Percentiles rank a stretch among this genome's conserved stretches.
Conservation (phyloP, 2,888 invertebrate genomes). For the Beris morrisii region DNA sequence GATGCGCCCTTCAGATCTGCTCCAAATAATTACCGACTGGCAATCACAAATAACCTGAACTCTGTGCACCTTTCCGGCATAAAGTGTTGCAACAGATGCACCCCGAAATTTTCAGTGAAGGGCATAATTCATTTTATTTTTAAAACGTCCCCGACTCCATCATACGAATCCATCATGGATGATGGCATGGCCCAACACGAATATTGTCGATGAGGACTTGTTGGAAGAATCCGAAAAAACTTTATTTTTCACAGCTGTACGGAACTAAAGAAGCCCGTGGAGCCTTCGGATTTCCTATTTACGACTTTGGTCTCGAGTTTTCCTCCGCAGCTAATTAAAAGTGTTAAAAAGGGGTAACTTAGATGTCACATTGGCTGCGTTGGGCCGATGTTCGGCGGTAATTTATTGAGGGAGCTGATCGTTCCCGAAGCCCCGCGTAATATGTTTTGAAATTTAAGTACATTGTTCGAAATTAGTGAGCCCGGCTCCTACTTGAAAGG, state of each 20-base stretch:
- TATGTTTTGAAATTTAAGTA: constrained; percentile 22
- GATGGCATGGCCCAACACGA: constrained; percentile 15
- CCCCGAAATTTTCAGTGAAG: neutral
- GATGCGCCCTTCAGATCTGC: neutral
- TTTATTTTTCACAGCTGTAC: constrained; percentile 20
- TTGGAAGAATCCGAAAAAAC: neutral
- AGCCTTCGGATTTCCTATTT: neutral
- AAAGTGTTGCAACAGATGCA: constrained; percentile 18
- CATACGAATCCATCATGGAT: constrained; percentile 7
- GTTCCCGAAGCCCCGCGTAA: constrained; percentile 11
- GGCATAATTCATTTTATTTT: constrained; percentile 23
- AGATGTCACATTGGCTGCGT: constrained; percentile 2
- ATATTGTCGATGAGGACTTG: neutral
- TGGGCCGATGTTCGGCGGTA: constrained; percentile 5
- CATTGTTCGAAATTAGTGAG: constrained; percentile 6
- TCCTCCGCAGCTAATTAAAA: constrained; percentile 24
- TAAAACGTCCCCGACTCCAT: constrained; percentile 2
- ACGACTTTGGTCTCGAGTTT: neutral
- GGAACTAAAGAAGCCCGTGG: neutral
- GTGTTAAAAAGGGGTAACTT: constrained; percentile 29
- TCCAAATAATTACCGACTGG: constrained; percentile 15
- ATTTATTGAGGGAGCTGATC: constrained; percentile 18
- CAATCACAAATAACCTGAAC: constrained; percentile 12
- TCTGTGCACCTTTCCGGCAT: constrained; percentile 13
- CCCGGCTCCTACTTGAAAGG: neutral